phyloP scores from a whole-genome alignment of 2,888 invertebrate species.

The Ptychoptera albimana region DNA sequence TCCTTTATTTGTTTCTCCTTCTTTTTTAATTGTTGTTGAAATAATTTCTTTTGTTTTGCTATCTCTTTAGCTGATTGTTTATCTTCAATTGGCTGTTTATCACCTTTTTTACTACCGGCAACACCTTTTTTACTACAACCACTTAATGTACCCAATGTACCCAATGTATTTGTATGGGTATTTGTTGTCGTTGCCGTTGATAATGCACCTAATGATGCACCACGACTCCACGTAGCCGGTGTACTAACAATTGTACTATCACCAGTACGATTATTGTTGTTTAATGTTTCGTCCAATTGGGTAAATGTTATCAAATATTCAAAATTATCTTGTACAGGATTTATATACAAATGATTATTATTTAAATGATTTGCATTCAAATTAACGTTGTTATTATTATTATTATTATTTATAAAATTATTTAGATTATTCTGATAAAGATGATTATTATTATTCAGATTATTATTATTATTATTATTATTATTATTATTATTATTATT shows the following conservation, averaged over 20 bases:
- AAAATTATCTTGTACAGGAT: constrained; percentile 10
- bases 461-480: background rate
- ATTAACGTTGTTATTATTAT: constrained; percentile 1
- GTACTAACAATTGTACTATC: background rate
- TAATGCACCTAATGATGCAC: too few species aligned
- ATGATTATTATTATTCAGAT: constrained; percentile 1
- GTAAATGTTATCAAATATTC: constrained; percentile 4
- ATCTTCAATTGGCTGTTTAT: too few species aligned
- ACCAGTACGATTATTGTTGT: background rate
- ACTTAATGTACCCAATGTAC: too few species aligned
- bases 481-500: constrained; percentile 1
- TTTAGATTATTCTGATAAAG: background rate
- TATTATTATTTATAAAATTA: background rate
- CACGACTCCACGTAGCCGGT: too few species aligned
- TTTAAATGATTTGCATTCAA: constrained; percentile 10
- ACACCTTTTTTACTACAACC: too few species aligned
- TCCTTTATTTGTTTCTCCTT: constrained; percentile 3
- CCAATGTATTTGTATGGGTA: too few species aligned
- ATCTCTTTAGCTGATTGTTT: too few species aligned
- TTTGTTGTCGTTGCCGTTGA: too few species aligned
- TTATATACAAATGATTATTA: constrained; percentile 13
- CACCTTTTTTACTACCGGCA: too few species aligned
- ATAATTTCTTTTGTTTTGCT: background rate
- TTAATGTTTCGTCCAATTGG: constrained; percentile 9
- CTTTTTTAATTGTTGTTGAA: background rate